These are phyloP conservation scores for Lycocerus yunnanus DNA, from an alignment of 2,888 invertebrate species.

Conservation along the genomic window DNA sequence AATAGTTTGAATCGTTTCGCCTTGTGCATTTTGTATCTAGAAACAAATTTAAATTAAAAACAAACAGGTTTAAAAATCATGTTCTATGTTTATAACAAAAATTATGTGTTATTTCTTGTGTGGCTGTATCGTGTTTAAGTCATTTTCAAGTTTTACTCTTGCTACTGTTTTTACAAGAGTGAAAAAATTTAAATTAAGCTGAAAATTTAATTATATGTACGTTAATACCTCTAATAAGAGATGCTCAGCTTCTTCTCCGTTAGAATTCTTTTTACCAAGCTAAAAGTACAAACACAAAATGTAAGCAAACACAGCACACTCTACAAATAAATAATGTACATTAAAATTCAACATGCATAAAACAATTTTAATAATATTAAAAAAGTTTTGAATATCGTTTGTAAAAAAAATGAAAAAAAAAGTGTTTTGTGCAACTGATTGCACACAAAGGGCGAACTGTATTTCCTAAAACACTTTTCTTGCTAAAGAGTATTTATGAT, in stretches of 20 bases:
- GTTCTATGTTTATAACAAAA: background rate
- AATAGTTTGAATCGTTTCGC: slow-evolving; percentile 70
- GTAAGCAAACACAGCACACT: slow-evolving; percentile 22
- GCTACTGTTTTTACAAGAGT: background rate
- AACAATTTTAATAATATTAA: background rate
- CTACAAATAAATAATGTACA: slow-evolving; percentile 21
- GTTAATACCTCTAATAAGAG: slow-evolving; percentile 26
- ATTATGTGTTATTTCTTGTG: background rate
- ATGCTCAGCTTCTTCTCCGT: slow-evolving; percentile 22
- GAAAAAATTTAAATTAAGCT: slow-evolving; percentile 1
- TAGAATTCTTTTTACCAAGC: slow-evolving; percentile 28
- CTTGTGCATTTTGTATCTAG: slow-evolving; percentile 68
- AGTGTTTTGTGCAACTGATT: background rate
- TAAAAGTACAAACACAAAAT: slow-evolving; percentile 28
- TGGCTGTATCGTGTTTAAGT: background rate
- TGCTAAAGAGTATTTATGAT: too few relatives aligned
- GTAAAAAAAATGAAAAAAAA: background rate
- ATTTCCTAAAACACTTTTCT: too few relatives aligned
- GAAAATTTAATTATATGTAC: slow-evolving; percentile 6
- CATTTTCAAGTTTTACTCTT: background rate
- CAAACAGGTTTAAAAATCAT: background rate
- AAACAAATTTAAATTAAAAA: slow-evolving; percentile 30
- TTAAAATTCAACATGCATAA: background rate
- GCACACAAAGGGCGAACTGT: too few relatives aligned
- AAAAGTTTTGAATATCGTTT: background rate